Percentiles rank a stretch among this genome's conserved stretches.
Evolutionary conservation across 2,888 invertebrate genomes (phyloP).

Genomic region (Onthophagus sagittarius): DNA sequence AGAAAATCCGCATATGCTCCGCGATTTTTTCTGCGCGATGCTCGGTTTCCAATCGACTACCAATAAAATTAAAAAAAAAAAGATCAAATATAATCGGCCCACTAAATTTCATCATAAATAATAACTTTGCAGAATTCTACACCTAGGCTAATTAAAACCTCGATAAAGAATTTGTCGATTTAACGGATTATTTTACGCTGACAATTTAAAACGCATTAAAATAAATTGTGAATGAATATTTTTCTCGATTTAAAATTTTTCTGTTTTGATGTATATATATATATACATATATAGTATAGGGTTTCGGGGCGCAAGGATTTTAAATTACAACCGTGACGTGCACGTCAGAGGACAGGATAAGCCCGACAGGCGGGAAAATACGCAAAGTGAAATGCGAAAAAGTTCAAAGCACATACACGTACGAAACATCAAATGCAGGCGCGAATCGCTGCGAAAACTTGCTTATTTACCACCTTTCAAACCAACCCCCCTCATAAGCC

Average conservation of each 20-base stretch:
- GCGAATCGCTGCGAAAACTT: constrained; percentile 44
- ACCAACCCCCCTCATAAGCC: constrained; percentile 23
- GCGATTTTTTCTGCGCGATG: background rate
- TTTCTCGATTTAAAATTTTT: too few relatives aligned
- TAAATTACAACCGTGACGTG: background rate
- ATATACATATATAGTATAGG: background rate
- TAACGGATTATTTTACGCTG: too few relatives aligned
- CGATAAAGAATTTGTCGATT: too few relatives aligned
- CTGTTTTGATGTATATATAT: too few relatives aligned
- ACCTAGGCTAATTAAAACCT: background rate
- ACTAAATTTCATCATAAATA: background rate
- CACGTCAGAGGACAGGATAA: background rate
- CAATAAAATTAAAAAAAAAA: background rate
- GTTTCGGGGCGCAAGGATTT: background rate
- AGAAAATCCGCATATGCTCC: background rate
- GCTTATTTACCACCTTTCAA: constrained; percentile 47
- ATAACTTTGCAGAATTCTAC: background rate
- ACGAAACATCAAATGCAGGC: constrained; percentile 38
- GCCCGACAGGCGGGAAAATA: background rate
- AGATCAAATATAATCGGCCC: background rate
- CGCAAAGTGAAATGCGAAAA: constrained; percentile 31
- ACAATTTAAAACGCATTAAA: too few relatives aligned
- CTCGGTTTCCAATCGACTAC: background rate
- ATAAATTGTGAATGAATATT: too few relatives aligned
- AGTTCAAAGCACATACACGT: constrained; percentile 41